Evolutionary conservation across 2,888 invertebrate genomes (phyloP).

Genomic region (Tanytarsus gracilentus): DNA sequence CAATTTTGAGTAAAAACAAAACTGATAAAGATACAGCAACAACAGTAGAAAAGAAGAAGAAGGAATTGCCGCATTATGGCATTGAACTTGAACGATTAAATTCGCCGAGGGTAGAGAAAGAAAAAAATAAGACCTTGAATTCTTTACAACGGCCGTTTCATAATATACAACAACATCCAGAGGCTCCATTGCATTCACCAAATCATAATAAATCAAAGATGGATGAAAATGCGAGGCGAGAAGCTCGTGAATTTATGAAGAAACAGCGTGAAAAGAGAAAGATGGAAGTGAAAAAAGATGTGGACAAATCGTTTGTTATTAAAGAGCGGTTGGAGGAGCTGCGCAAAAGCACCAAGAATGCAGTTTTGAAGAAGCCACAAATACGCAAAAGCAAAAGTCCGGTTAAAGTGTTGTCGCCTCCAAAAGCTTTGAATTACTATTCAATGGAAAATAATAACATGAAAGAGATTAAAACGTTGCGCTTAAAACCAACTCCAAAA

Average conservation of each 20-base stretch:
- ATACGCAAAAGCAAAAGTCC: constrained; percentile 30
- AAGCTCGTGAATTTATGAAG: constrained; percentile 48
- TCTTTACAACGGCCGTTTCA: not conserved
- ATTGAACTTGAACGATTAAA: constrained; percentile 18
- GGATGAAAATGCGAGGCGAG: constrained; percentile 36
- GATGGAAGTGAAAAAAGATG: constrained; percentile 40
- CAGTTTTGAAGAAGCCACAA: constrained; percentile 43
- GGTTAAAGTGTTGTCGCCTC: not conserved
- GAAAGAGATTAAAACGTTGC: constrained; percentile 23
- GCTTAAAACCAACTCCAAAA: constrained; percentile 10
- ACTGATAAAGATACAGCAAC: not conserved
- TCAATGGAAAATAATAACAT: constrained; percentile 18
- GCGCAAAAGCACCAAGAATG: constrained; percentile 41
- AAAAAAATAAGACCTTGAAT: constrained; percentile 15
- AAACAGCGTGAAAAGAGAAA: constrained; percentile 47
- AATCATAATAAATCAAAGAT: constrained; percentile 23
- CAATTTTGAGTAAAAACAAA: not conserved
- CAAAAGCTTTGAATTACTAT: constrained; percentile 10
- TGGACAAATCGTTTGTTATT: constrained; percentile 31
- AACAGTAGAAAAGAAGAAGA: not conserved
- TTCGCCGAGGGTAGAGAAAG: not conserved
- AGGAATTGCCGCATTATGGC: no score
- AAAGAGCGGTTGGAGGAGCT: constrained; percentile 45
- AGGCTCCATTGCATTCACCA: not conserved
- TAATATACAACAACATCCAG: not conserved